Conservation (phyloP, 2,113 vertebrate genomes). For the Neolamprologus brichardi region DNA sequence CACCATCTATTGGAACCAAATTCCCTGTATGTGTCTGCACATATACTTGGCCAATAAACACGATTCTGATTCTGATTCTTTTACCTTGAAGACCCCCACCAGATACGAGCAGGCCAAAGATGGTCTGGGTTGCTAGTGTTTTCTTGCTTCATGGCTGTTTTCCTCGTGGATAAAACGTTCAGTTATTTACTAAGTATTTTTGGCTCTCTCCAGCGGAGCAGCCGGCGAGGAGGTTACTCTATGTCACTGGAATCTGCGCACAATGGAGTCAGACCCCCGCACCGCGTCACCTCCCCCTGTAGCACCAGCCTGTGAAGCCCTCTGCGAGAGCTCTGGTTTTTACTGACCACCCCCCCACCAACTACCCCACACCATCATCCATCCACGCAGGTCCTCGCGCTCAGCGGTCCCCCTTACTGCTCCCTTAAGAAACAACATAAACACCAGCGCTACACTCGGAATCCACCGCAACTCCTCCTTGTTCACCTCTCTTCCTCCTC, state of each 20-base stretch:
- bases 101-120: constrained; percentile 5
- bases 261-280: constrained; percentile 32
- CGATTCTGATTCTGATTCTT: background rate
- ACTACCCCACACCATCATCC: background rate
- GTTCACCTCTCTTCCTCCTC: background rate
- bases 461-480: constrained; percentile 10
- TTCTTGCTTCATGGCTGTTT: constrained; percentile 6
- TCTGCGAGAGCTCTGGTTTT: constrained; percentile 8
- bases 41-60: too few species aligned
- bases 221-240: constrained; percentile 56
- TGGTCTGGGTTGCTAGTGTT: background rate
- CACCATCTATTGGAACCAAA: too few species aligned
- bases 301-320: constrained; percentile 31
- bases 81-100: background rate
- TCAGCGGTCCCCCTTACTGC: constrained; percentile 10
- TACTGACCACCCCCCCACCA: background rate
- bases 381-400: background rate
- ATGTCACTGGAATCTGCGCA: constrained; percentile 61
- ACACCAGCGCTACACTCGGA: constrained; percentile 42
- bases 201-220: constrained; percentile 38
- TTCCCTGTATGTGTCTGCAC: too few species aligned
- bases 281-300: background rate
- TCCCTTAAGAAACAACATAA: constrained; percentile 40
- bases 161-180: constrained; percentile 11
- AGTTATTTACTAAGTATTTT: constrained; percentile 25